Evolutionary conservation across 2,888 invertebrate genomes (phyloP).

Genomic region (Dexiosoma caninum): DNA sequence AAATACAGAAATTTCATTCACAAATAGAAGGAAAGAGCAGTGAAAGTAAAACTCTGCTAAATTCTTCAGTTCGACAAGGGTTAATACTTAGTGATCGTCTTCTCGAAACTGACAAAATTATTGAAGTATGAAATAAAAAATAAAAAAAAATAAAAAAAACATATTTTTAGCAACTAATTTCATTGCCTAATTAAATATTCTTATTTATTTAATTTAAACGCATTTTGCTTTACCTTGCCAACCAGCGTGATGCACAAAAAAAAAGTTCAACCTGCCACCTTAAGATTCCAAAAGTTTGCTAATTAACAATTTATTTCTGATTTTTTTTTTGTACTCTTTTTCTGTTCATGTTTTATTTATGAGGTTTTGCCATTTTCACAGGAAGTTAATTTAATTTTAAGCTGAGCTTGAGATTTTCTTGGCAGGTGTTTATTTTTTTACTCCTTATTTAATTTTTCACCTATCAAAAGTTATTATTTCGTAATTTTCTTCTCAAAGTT

Average conservation of each 20-base stretch:
- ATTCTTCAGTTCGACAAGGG: too few species aligned
- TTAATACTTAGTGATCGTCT: too few species aligned
- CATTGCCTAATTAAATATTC: neutral
- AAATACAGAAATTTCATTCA: too few species aligned
- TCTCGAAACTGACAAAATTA: too few species aligned
- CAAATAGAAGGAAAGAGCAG: too few species aligned
- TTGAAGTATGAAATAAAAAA: too few species aligned
- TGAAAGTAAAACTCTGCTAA: too few species aligned
- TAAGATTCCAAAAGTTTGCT: conserved; percentile 62
- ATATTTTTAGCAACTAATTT: too few species aligned
- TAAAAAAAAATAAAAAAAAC: too few species aligned
- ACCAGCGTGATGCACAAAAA: neutral
- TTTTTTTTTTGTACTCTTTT: neutral
- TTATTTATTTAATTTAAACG: neutral
- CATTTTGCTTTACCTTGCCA: neutral
- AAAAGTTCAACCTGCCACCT: neutral
- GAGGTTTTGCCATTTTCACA: conserved; percentile 12
- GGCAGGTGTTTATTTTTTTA: conserved; percentile 41
- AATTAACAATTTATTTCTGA: conserved; percentile 61
- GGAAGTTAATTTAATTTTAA: conserved; percentile 59
- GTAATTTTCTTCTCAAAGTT: conserved; percentile 47
- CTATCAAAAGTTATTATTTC: conserved; percentile 47
- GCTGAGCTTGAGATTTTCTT: conserved; percentile 59
- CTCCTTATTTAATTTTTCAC: conserved; percentile 18
- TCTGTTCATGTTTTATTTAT: neutral